Conservation (phyloP, 2,888 invertebrate genomes). For the Orgyia antiqua region DNA sequence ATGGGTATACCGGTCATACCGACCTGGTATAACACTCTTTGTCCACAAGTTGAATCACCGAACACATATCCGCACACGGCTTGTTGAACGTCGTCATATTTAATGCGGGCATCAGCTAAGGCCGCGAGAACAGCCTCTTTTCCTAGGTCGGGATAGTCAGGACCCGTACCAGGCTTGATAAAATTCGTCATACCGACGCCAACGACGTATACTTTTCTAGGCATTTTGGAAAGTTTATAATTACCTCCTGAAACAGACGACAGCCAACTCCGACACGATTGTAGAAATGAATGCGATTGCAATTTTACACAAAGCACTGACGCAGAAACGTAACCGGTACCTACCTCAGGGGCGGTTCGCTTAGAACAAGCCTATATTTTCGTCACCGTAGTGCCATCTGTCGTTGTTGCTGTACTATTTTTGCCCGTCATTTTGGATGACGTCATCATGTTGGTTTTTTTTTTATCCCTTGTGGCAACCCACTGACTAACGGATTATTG, state of each 20-base stretch:
- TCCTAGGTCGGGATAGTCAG: constrained; percentile 97
- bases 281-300: too few species aligned
- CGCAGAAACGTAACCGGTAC: too few species aligned
- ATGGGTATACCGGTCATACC: constrained; percentile 98
- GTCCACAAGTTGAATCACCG: constrained; percentile 97
- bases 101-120: constrained; percentile 87
- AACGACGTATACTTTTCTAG: constrained; percentile 88
- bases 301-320: too few species aligned
- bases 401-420: too few species aligned
- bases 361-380: too few species aligned
- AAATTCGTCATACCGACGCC: constrained; percentile 99
- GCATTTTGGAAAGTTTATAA: constrained; percentile 58
- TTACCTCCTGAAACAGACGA: constrained; percentile 58
- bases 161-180: constrained; percentile 93
- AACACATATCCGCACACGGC: constrained; percentile 96
- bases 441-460: too few species aligned
- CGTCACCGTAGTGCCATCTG: too few species aligned
- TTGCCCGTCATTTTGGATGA: too few species aligned
- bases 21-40: constrained; percentile 94
- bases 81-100: constrained; percentile 88
- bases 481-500: too few species aligned
- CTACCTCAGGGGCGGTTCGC: too few species aligned
- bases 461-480: too few species aligned
- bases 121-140: constrained; percentile 95
- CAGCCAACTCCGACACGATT: constrained; percentile 36